These are phyloP conservation scores for Uloborus diversus DNA, from an alignment of 1,140 invertebrate genomes.

Conservation along the genomic window DNA sequence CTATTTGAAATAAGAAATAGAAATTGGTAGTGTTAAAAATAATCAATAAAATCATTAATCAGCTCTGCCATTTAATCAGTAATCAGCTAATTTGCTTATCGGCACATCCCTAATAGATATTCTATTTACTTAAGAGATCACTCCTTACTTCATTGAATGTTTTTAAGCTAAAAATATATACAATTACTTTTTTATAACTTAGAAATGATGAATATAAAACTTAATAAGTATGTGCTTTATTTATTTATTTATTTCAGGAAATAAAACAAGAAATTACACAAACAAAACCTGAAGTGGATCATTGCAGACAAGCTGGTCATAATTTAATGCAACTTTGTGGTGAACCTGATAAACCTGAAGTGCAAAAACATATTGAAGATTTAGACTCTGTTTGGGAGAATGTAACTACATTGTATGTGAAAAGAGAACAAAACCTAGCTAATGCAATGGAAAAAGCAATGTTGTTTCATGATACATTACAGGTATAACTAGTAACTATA, in stretches of 20 bases:
- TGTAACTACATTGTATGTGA: slow-evolving; percentile 90
- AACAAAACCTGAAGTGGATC: slow-evolving; percentile 93
- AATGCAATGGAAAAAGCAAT: slow-evolving; percentile 98
- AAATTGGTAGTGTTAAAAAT: too few species aligned
- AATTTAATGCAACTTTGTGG: slow-evolving; percentile 92
- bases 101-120: too few species aligned
- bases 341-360: slow-evolving; percentile 95
- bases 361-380: slow-evolving; percentile 97
- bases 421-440: slow-evolving; percentile 92
- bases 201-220: too few species aligned
- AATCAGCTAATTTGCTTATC: too few species aligned
- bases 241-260: slow-evolving; percentile 77
- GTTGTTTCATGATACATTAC: slow-evolving; percentile 95
- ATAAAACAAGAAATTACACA: slow-evolving; percentile 91
- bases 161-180: too few species aligned
- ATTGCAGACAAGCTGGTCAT: slow-evolving; percentile 87
- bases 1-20: too few species aligned
- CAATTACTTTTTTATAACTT: too few species aligned
- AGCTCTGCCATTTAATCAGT: too few species aligned
- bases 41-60: too few species aligned
- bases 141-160: too few species aligned
- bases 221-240: too few species aligned
- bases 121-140: too few species aligned
- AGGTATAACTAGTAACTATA: slow-evolving; percentile 61
- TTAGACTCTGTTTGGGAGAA: slow-evolving; percentile 93